These are phyloP conservation scores for Macrotis lagotis DNA, from an alignment of 2,113 vertebrate genomes.

Conservation along the genomic window DNA sequence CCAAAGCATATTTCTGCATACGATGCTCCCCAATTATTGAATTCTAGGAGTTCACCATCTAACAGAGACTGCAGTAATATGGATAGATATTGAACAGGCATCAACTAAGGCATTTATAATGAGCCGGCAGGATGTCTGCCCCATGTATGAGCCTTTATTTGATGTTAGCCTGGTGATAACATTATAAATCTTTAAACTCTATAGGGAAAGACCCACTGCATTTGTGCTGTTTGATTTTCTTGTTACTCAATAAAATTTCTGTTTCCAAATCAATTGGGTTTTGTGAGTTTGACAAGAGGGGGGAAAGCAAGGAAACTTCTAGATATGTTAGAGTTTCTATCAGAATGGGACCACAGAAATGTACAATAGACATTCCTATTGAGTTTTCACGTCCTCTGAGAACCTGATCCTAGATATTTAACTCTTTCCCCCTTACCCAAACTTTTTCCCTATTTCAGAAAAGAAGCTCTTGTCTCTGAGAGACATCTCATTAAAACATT, in stretches of 20 bases:
- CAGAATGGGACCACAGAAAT: neutral
- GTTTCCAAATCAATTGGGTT: neutral
- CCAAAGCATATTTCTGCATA: neutral
- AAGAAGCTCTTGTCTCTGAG: neutral
- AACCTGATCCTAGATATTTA: neutral
- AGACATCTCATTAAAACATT: neutral
- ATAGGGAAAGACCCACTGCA: neutral
- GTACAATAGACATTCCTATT: neutral
- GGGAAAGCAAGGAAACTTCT: neutral
- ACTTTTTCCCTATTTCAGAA: neutral
- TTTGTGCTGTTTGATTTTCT: neutral
- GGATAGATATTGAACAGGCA: neutral
- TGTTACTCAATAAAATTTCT: neutral
- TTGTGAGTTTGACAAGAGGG: neutral
- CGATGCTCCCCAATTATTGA: neutral
- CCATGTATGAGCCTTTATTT: neutral
- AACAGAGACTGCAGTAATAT: neutral
- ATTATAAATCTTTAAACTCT: neutral
- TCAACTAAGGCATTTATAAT: neutral
- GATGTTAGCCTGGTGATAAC: neutral
- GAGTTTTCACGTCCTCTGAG: neutral
- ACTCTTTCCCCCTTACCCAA: slow-evolving; percentile 6
- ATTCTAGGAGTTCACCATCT: neutral
- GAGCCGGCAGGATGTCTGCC: neutral
- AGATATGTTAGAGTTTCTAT: neutral